A percentile compares a stretch with the other conserved stretches of the same genome.
Conservation (phyloP, 2,113 vertebrate genomes). For the Saguinus midas region DNA sequence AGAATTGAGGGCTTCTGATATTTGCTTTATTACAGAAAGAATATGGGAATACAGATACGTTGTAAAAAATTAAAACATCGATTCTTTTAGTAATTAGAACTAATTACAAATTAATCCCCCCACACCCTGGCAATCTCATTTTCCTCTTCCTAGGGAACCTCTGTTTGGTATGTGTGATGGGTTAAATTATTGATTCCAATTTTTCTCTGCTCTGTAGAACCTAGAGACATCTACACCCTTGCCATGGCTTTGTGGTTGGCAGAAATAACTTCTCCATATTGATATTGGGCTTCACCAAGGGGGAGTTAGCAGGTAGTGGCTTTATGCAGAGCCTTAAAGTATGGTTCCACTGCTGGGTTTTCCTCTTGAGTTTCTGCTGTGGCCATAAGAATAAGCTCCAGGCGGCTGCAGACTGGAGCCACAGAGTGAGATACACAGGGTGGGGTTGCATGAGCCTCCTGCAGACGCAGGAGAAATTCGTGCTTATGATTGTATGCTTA, state of each 20-base stretch:
- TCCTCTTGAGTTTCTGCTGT: rapidly evolving
- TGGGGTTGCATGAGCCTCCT: neutral
- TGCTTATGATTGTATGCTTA: neutral
- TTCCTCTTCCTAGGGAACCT: constrained; percentile 21
- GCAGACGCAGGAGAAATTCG: neutral
- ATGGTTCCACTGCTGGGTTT: neutral
- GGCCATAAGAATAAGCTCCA: neutral
- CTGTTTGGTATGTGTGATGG: neutral
- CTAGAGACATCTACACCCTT: neutral
- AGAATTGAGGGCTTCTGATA: neutral
- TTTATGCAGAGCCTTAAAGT: neutral
- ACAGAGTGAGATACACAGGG: neutral
- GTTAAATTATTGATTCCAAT: constrained; percentile 28
- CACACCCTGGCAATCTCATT: constrained; percentile 21
- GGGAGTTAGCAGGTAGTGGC: neutral
- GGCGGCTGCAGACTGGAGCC: neutral
- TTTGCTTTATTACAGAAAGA: constrained; percentile 31
- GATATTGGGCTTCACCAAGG: neutral
- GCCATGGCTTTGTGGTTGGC: neutral
- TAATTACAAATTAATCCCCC: constrained; percentile 29
- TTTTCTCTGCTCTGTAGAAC: neutral
- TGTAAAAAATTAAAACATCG: constrained; percentile 40
- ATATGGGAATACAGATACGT: neutral
- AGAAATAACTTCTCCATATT: neutral
- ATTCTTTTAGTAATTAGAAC: constrained; percentile 56